These are phyloP conservation scores for Anthoptus insignis DNA, from an alignment of 2,888 invertebrate species.

Conservation along the genomic window DNA sequence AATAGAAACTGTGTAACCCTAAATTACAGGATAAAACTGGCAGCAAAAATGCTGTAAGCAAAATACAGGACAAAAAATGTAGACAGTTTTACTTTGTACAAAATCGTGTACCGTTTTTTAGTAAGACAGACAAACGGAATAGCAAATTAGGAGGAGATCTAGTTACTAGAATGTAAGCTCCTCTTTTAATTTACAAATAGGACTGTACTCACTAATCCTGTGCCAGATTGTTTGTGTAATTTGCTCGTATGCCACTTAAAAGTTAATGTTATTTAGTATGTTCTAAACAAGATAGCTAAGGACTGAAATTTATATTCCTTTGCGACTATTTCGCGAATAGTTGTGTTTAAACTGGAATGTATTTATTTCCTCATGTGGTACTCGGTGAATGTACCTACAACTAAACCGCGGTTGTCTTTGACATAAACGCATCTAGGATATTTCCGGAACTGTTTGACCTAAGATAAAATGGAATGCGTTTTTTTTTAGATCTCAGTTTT, in stretches of 20 bases:
- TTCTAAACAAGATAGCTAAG: slow-evolving; percentile 44
- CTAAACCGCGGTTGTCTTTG: no score
- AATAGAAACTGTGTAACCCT: no score
- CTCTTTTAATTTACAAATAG: slow-evolving; percentile 37
- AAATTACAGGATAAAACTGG: no score
- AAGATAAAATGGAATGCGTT: no score
- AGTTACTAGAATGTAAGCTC: slow-evolving; percentile 28
- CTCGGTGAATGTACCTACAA: no score
- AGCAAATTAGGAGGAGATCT: slow-evolving; percentile 31
- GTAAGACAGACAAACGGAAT: slow-evolving; percentile 27
- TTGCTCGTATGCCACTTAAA: slow-evolving; percentile 27
- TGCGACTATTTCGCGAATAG: slow-evolving; percentile 30
- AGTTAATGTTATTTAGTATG: slow-evolving; percentile 35
- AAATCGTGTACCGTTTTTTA: not conserved
- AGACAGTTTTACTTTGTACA: not conserved
- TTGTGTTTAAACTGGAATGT: slow-evolving; percentile 26
- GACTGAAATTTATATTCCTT: slow-evolving; percentile 42
- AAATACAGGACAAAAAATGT: not conserved
- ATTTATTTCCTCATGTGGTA: slow-evolving; percentile 17
- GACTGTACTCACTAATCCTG: slow-evolving; percentile 33
- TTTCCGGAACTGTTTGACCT: no score
- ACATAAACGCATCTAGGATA: no score
- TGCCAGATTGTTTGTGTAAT: slow-evolving; percentile 35
- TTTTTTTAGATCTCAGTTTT: no score
- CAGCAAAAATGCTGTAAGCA: not conserved